phyloP scores from a whole-genome alignment of 2,888 invertebrate genomes.

The Phytoseiulus persimilis region DNA sequence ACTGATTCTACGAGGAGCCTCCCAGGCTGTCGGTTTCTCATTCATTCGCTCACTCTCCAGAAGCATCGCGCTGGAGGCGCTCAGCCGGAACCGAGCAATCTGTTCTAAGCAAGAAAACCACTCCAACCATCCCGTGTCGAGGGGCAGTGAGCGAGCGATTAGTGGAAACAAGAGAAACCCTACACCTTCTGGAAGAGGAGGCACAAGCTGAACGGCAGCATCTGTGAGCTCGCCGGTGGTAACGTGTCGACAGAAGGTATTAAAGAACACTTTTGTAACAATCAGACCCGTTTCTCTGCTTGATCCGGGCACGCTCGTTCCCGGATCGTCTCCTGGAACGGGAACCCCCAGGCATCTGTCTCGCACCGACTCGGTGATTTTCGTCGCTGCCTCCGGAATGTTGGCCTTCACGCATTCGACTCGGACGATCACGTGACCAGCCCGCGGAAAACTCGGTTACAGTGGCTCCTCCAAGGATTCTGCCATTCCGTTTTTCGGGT shows the following conservation, averaged over 20 bases:
- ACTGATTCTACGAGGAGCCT: neutral
- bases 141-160: neutral
- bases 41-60: neutral
- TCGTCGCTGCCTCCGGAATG: too few relatives aligned
- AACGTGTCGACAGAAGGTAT: neutral
- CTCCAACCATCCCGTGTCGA: neutral
- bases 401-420: too few relatives aligned
- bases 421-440: too few relatives aligned
- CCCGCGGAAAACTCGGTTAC: too few relatives aligned
- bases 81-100: neutral
- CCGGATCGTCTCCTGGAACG: neutral
- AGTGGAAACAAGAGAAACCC: neutral
- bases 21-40: neutral
- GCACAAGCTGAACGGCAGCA: neutral
- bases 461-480: too few relatives aligned
- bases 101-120: slow-evolving; percentile 5
- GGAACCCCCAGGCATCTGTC: neutral
- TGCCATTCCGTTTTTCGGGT: too few relatives aligned
- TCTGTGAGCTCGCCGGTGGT: neutral
- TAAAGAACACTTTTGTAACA: neutral
- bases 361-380: too few relatives aligned
- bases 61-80: neutral
- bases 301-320: neutral
- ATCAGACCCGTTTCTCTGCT: neutral
- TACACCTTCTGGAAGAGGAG: neutral